A percentile compares a stretch with the other conserved stretches of the same genome.
Evolutionary conservation across 2,113 vertebrate genomes (phyloP).

Genomic region (Pelodiscus sinensis): DNA sequence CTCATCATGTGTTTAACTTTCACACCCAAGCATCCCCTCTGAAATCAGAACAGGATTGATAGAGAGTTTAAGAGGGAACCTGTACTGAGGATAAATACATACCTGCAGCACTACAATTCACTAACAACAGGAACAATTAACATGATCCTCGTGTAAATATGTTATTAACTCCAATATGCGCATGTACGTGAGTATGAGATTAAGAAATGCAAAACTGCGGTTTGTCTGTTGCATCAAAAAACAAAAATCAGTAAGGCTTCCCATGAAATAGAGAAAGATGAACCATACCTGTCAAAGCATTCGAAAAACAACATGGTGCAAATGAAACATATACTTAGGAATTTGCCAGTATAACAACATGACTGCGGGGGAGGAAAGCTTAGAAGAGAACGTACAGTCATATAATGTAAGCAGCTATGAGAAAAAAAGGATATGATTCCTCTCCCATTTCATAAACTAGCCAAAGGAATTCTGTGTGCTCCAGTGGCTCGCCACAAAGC

Average conservation of each 20-base stretch:
- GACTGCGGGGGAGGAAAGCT: neutral
- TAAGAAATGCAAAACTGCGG: neutral
- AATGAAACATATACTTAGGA: neutral
- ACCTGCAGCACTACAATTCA: neutral
- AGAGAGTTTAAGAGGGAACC: neutral
- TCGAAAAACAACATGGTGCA: neutral
- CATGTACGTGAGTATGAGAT: neutral
- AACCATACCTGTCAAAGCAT: neutral
- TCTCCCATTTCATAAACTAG: constrained; percentile 44
- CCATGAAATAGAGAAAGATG: neutral
- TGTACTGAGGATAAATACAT: neutral
- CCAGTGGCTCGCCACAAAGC: constrained; percentile 30
- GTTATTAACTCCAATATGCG: neutral
- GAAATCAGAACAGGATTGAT: neutral
- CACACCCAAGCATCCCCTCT: neutral
- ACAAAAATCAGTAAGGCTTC: neutral
- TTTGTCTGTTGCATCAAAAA: neutral
- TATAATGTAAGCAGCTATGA: constrained; percentile 27
- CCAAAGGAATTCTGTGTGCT: constrained; percentile 16
- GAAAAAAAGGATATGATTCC: constrained; percentile 45
- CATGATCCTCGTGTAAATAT: neutral
- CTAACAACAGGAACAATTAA: neutral
- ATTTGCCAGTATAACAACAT: constrained; percentile 49
- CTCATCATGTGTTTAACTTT: neutral
- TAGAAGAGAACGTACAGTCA: neutral